Conservation (phyloP, 2,113 vertebrate genomes). For the Cyprinodon tularosa region DNA sequence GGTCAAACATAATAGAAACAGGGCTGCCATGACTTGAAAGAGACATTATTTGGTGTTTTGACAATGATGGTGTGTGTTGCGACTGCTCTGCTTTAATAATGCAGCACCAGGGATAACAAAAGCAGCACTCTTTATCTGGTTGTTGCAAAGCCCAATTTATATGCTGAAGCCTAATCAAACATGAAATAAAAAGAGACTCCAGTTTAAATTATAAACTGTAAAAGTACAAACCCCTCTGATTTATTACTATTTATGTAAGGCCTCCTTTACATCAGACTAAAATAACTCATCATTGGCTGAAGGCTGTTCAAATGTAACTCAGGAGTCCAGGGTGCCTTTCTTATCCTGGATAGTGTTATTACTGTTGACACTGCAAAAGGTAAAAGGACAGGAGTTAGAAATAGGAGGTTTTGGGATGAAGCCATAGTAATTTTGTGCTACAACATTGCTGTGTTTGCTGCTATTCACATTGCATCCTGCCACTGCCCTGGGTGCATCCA, state of each 20-base stretch:
- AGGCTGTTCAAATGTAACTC: neutral
- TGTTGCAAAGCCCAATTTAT: conserved; percentile 47
- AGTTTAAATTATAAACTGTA: neutral
- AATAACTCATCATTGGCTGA: neutral
- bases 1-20: conserved; percentile 43
- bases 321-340: neutral
- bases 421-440: neutral
- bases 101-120: conserved; percentile 42
- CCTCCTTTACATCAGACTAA: too few relatives aligned
- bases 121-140: conserved; percentile 36
- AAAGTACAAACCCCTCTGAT: neutral
- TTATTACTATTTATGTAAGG: neutral
- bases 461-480: neutral
- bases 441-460: neutral
- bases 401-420: too few relatives aligned
- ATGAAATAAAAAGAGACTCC: neutral
- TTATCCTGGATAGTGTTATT: too few relatives aligned
- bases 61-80: conserved; percentile 28
- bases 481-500: neutral
- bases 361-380: too few relatives aligned
- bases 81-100: conserved; percentile 45
- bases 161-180: conserved; percentile 33
- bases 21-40: conserved; percentile 24
- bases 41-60: conserved; percentile 45
- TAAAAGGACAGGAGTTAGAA: too few relatives aligned